Evolutionary conservation across 2,888 invertebrate species (phyloP).

Genomic region (Endomychus coccineus): DNA sequence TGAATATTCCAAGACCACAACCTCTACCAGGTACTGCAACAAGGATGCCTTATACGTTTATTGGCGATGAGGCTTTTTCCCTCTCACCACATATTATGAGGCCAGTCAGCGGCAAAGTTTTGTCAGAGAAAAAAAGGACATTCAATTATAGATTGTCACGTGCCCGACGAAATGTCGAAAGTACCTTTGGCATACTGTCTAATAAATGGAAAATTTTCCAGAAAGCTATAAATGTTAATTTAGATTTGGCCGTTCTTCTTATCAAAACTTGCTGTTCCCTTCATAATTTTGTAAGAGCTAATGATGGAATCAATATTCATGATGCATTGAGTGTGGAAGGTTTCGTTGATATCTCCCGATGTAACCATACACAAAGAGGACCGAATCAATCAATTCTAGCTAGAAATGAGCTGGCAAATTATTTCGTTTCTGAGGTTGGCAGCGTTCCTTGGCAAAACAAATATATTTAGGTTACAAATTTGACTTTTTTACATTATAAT

Average conservation of each 20-base stretch:
- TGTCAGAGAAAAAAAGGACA: conserved; percentile 16
- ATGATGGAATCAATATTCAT: conserved; percentile 13
- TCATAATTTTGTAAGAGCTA: conserved; percentile 20
- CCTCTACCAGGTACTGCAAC: conserved; percentile 12
- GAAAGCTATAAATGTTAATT: conserved; percentile 27
- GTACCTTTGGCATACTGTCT: conserved; percentile 18
- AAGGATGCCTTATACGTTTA: conserved; percentile 16
- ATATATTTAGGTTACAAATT: no score
- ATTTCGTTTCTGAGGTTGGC: no score
- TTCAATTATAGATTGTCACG: conserved; percentile 19
- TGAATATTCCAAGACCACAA: conserved; percentile 16
- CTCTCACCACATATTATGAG: conserved; percentile 19
- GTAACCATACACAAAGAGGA: no score
- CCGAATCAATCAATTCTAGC: no score
- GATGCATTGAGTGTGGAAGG: no score
- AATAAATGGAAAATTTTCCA: conserved; percentile 35
- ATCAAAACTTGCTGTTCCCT: conserved; percentile 28
- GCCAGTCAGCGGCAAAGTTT: conserved; percentile 17
- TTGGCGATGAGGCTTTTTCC: conserved; percentile 26
- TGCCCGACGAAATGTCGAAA: conserved; percentile 18
- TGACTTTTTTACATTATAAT: no score
- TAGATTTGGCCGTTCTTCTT: conserved; percentile 26
- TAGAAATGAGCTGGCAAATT: no score
- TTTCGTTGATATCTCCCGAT: no score
- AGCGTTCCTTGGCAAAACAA: no score